Percentiles rank a stretch among this genome's conserved stretches.
Conservation (phyloP, 2,888 invertebrate species). For the Netelia inedita region DNA sequence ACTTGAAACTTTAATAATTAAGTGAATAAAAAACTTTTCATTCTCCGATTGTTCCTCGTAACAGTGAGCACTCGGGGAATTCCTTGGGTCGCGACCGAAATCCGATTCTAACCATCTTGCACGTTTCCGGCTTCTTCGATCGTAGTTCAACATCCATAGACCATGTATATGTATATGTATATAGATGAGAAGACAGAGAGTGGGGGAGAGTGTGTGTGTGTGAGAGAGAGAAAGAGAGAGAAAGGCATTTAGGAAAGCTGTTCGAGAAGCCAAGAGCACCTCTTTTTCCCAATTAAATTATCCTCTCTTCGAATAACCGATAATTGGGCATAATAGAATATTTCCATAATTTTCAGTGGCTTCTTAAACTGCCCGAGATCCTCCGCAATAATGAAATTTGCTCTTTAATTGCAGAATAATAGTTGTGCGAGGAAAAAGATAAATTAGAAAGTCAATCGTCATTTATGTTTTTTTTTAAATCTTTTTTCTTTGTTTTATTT, state of each 20-base stretch:
- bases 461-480: constrained; percentile 69
- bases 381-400: constrained; percentile 66
- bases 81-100: constrained; percentile 35
- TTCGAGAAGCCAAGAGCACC: constrained; percentile 42
- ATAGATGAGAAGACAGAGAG: not conserved
- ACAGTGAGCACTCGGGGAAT: constrained; percentile 18
- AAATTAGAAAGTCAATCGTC: constrained; percentile 54
- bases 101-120: constrained; percentile 50
- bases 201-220: not conserved
- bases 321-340: constrained; percentile 68
- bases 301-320: constrained; percentile 64
- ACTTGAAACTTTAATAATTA: constrained; percentile 52
- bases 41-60: constrained; percentile 18
- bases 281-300: constrained; percentile 64
- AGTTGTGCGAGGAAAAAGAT: constrained; percentile 27
- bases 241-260: constrained; percentile 23
- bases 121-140: constrained; percentile 51
- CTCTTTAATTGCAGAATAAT: constrained; percentile 60
- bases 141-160: constrained; percentile 18
- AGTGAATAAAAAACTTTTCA: constrained; percentile 49
- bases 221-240: not conserved
- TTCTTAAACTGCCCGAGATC: constrained; percentile 57
- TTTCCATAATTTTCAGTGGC: constrained; percentile 66
- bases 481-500: constrained; percentile 37
- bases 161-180: constrained; percentile 13